Evolutionary conservation across 2,113 vertebrate genomes (phyloP).

Genomic region (Asarcornis scutulata): DNA sequence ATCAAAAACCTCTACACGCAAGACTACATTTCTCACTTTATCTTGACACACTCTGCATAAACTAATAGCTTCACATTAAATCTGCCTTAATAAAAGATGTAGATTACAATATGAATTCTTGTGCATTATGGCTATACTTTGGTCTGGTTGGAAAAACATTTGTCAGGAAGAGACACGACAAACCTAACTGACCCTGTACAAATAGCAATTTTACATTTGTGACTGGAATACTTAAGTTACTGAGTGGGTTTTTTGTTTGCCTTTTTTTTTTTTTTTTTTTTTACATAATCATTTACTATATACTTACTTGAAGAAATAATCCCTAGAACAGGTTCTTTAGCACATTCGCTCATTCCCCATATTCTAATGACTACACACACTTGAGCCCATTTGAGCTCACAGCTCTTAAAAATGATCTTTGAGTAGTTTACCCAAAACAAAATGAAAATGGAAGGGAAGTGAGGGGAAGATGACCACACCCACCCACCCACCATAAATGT

Average conservation of each 20-base stretch:
- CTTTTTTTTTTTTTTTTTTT: not conserved
- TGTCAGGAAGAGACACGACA: not conserved
- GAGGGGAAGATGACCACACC: not conserved
- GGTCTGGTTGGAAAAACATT: not conserved
- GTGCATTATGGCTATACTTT: not conserved
- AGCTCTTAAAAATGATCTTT: not conserved
- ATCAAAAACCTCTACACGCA: not conserved
- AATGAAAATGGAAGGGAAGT: not conserved
- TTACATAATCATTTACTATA: not conserved
- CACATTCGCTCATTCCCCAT: not conserved
- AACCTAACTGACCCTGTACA: not conserved
- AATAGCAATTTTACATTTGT: not conserved
- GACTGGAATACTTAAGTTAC: not conserved
- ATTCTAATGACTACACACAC: not conserved
- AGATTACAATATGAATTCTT: not conserved
- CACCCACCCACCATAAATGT: not conserved
- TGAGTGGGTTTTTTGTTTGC: not conserved
- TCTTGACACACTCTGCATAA: conserved; percentile 10
- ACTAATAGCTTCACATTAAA: not conserved
- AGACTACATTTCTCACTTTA: conserved; percentile 17
- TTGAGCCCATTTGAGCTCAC: not conserved
- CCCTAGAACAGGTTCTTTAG: not conserved
- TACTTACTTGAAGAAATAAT: not conserved
- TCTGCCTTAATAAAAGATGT: not conserved
- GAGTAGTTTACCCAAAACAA: not conserved